A percentile compares a stretch with the other conserved stretches of the same genome.
These are phyloP conservation scores for Sebastes hubbsi DNA, from an alignment of 2,797 vertebrate genomes.

Conservation along the genomic window DNA sequence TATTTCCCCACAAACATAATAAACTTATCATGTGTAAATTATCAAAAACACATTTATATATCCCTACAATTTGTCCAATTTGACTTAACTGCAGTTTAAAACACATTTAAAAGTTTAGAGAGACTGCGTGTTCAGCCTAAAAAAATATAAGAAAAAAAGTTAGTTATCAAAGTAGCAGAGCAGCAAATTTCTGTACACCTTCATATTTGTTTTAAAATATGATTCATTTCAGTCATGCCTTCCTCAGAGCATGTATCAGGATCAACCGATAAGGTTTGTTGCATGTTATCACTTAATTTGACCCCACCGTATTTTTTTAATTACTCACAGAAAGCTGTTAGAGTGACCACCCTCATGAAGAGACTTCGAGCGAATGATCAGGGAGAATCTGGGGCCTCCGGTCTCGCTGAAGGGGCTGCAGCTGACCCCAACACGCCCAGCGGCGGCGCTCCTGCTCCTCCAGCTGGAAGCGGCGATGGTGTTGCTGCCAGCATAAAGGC, in stretches of 20 bases:
- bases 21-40: neutral
- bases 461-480: conserved; percentile 65
- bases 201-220: neutral
- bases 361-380: conserved; percentile 93
- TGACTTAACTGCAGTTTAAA: neutral
- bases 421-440: conserved; percentile 63
- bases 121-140: neutral
- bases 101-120: too few species aligned
- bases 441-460: conserved; percentile 64
- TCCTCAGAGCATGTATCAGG: neutral
- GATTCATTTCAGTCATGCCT: neutral
- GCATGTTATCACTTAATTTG: neutral
- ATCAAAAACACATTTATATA: neutral
- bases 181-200: neutral
- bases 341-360: conserved; percentile 98
- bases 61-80: neutral
- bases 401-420: conserved; percentile 63
- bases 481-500: conserved; percentile 73
- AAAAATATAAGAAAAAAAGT: neutral
- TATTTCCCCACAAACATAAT: neutral
- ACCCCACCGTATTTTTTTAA: neutral
- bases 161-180: neutral
- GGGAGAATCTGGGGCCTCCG: conserved; percentile 81
- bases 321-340: conserved; percentile 91
- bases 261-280: neutral